Percentiles rank a stretch among this genome's conserved stretches.
Conservation (phyloP, 2,888 invertebrate species). For the Subacronicta megacephala region DNA sequence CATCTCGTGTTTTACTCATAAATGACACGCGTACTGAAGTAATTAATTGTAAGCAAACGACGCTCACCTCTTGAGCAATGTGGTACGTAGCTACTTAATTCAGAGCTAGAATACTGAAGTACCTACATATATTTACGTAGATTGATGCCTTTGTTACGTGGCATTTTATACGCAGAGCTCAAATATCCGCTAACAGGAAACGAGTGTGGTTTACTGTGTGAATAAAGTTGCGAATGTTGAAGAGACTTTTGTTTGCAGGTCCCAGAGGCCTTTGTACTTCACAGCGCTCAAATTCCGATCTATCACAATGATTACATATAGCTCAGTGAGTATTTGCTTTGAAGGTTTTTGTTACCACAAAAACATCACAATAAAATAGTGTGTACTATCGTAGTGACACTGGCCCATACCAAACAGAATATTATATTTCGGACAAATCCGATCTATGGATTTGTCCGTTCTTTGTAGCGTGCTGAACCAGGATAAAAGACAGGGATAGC, state of each 20-base stretch:
- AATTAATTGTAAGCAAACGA: slow-evolving; percentile 15
- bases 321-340: slow-evolving; percentile 68
- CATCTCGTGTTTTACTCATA: slow-evolving; percentile 10
- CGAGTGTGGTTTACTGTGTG: slow-evolving; percentile 10
- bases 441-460: no score
- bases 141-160: background rate
- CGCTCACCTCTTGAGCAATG: background rate
- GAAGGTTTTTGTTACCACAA: background rate
- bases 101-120: background rate
- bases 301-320: slow-evolving; percentile 78
- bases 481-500: no score
- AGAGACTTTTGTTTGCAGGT: slow-evolving; percentile 66
- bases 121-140: background rate
- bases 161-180: slow-evolving; percentile 15
- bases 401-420: no score
- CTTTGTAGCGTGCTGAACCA: no score
- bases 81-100: background rate
- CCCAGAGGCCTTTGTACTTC: slow-evolving; percentile 80
- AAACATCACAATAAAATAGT: background rate
- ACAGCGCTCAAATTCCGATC: slow-evolving; percentile 78
- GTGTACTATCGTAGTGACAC: no score
- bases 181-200: slow-evolving; percentile 15
- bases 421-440: no score
- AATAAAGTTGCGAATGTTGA: slow-evolving; percentile 31
- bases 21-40: slow-evolving; percentile 6